Conservation (phyloP, 2,113 vertebrate species). For the Toxotes jaculatrix region DNA sequence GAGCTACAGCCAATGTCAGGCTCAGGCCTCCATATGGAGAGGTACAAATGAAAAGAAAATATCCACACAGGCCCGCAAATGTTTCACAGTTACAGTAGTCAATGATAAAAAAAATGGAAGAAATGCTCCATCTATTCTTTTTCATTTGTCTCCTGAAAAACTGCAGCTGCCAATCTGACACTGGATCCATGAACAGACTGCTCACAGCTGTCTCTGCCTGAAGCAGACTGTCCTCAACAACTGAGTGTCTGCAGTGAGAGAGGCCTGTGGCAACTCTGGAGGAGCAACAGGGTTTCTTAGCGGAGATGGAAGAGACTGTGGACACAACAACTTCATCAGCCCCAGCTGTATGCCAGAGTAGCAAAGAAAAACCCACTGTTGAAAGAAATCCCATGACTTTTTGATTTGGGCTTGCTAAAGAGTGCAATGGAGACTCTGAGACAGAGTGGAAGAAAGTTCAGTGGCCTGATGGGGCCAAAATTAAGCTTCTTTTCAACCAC, state of each 20-base stretch:
- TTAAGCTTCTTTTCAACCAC: neutral
- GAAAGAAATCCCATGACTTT: slow-evolving; percentile 41
- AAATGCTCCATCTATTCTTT: neutral
- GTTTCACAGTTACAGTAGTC: neutral
- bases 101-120: neutral
- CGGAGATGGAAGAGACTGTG: slow-evolving; percentile 9
- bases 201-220: slow-evolving; percentile 31
- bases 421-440: slow-evolving; percentile 7
- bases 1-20: neutral
- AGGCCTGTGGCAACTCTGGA: slow-evolving; percentile 6
- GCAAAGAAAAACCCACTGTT: slow-evolving; percentile 46
- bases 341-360: neutral
- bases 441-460: slow-evolving; percentile 4
- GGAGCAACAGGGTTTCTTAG: neutral
- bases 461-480: neutral
- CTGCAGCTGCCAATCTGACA: slow-evolving; percentile 27
- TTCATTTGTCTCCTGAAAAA: slow-evolving; percentile 9
- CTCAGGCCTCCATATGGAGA: slow-evolving; percentile 3
- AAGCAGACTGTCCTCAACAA: slow-evolving; percentile 15
- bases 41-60: neutral
- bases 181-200: slow-evolving; percentile 13
- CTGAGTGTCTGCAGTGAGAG: neutral
- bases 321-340: neutral
- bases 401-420: neutral
- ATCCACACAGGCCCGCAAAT: neutral